Conservation (phyloP, 2,888 invertebrate species). For the Leptopterna dolabrata region DNA sequence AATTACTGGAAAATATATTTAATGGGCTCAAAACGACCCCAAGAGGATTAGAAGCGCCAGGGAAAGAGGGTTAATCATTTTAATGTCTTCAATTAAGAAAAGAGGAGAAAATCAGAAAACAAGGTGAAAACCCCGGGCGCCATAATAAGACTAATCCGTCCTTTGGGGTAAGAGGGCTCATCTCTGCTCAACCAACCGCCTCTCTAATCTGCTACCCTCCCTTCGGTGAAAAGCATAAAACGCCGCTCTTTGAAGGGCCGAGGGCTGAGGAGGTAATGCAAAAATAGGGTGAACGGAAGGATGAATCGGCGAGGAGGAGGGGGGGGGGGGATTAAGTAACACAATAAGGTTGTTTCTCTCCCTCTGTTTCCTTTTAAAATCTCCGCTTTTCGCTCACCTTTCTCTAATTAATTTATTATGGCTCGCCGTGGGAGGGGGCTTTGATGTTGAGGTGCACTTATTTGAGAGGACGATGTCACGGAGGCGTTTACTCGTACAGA, state of each 20-base stretch:
- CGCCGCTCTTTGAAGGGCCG: conserved; percentile 1
- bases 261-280: conserved; percentile 4
- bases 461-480: neutral
- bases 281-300: neutral
- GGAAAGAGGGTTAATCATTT: conserved; percentile 1
- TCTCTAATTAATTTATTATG: conserved; percentile 29
- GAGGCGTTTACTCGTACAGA: neutral
- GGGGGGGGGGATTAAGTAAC: conserved; percentile 31
- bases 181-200: neutral
- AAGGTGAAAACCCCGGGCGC: conserved; percentile 4
- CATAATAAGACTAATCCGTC: conserved; percentile 20
- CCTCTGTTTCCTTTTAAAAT: neutral
- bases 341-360: conserved; percentile 49
- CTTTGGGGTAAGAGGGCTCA: conserved; percentile 4
- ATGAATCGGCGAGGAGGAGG: too few species aligned
- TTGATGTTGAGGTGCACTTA: conserved; percentile 11
- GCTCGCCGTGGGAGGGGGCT: neutral
- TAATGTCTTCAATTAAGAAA: conserved; percentile 31
- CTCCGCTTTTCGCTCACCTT: conserved; percentile 23
- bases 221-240: neutral
- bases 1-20: neutral
- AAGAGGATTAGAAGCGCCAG: neutral
- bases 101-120: conserved; percentile 24
- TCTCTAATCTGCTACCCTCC: neutral
- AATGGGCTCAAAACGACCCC: neutral